Evolutionary conservation across 2,797 vertebrate species (phyloP).

Genomic region (Tinamus major): DNA sequence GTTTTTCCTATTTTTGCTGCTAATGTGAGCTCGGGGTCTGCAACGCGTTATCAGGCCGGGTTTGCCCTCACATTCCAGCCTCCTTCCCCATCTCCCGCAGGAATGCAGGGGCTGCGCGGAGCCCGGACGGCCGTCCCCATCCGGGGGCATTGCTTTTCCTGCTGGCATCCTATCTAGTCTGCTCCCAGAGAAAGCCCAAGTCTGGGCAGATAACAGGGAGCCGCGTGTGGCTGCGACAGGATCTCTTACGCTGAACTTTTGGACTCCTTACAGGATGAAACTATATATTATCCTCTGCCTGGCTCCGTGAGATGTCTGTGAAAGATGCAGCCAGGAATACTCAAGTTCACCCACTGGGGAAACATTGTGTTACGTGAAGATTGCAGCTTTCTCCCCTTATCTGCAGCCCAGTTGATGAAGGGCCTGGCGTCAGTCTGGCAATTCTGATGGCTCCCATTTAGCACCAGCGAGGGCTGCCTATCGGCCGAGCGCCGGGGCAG

Average conservation of each 20-base stretch:
- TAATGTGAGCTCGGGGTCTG: rapidly evolving
- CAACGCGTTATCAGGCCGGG: rapidly evolving
- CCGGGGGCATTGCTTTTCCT: not conserved
- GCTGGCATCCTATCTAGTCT: not conserved
- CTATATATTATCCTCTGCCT: not conserved
- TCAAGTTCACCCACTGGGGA: constrained; percentile 63
- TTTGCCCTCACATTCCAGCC: not conserved
- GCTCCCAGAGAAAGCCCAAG: not conserved
- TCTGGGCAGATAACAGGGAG: not conserved
- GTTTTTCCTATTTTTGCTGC: not conserved
- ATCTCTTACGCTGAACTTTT: not conserved
- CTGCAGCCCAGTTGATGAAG: constrained; percentile 79
- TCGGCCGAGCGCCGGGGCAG: constrained; percentile 85
- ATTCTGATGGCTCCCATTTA: constrained; percentile 84
- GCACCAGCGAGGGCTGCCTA: constrained; percentile 86
- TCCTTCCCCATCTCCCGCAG: not conserved
- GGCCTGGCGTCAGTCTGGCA: constrained; percentile 89
- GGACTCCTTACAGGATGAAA: not conserved
- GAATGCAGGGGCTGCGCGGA: not conserved
- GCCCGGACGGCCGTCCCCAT: not conserved
- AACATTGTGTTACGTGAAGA: constrained; percentile 27
- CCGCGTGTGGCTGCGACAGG: not conserved
- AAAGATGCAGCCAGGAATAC: constrained; percentile 60
- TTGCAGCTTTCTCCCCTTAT: constrained; percentile 77
- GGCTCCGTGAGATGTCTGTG: constrained; percentile 50